Evolutionary conservation across 2,888 invertebrate genomes (phyloP), one percentile per base, ranked within the genome.

Genomic region (Tridacna gigas): DNA sequence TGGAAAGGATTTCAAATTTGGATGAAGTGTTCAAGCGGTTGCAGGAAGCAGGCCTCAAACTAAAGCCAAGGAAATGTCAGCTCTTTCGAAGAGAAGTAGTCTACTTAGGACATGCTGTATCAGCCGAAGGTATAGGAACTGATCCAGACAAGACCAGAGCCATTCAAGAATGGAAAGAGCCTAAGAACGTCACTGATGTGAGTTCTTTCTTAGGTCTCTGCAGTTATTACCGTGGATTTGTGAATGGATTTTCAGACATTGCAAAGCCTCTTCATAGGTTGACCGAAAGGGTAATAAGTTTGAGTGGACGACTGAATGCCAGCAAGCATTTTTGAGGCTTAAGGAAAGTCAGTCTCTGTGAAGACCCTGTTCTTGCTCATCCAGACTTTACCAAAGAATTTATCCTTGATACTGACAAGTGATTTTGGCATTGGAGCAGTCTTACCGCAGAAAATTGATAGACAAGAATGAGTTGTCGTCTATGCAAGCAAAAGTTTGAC

Each of bases 321-420:
- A 74, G 13, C 7, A 51, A 13, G 37, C 82, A 5, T 82, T 82
- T n/a, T 22, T 25, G 18, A 25, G 15, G 25, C 71, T 79, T 7
- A 74, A 75, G 47, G 48, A 71, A 25, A 25, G 15, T n/a, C n/a
- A n/a, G n/a, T 18, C 26, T 82, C 25, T 71, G 47, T 7, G 47
- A 73, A 37, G 61, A 74, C 1, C 80, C 80, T 12, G 45, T 80
- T 7, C 63, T 84, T 18, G 60, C 80, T 3, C 51, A 74, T 25
- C 80, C 80, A 12, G 77, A 80, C 28, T 74, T 69, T 18, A 26
- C 37, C 11, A 74, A 66, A 48, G 26, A 25, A n/a, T 83, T 74
- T 51, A 80, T 83, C 13, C 74, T 83, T 25, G 83, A 80, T 45
- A 83, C n/a, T n/a, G n/a, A n/a, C n/a, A n/a, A n/a, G n/a, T n/a